A percentile compares a stretch with the other conserved stretches of the same genome.
Conservation (phyloP, 2,888 invertebrate species). For the Exocentrus adspersus region DNA sequence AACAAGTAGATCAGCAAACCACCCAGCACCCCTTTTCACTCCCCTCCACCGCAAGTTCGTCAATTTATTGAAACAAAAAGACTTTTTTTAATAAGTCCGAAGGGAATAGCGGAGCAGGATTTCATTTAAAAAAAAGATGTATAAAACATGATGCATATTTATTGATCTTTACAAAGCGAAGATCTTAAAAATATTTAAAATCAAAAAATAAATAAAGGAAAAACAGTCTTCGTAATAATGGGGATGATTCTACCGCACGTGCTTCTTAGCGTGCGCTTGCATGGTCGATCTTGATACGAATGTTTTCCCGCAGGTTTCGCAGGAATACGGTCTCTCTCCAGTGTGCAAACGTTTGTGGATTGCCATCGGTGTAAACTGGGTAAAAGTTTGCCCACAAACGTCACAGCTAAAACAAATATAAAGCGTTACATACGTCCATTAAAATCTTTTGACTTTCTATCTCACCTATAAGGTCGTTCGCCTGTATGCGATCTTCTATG, state of each 20-base stretch:
- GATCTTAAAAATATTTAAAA: conserved; percentile 12
- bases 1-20: too few relatives aligned
- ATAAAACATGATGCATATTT: conserved; percentile 9
- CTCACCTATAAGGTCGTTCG: conserved; percentile 67
- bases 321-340: conserved; percentile 70
- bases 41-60: too few relatives aligned
- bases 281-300: conserved; percentile 70
- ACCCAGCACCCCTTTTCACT: too few relatives aligned
- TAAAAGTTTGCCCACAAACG: conserved; percentile 71
- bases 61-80: too few relatives aligned
- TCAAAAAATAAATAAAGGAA: conserved; percentile 13
- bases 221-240: conserved; percentile 15
- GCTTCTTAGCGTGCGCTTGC: conserved; percentile 70
- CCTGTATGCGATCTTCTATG: conserved; percentile 70
- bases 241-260: conserved; percentile 45
- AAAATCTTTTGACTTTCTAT: too few relatives aligned
- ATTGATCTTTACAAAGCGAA: conserved; percentile 12
- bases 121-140: not conserved
- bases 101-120: too few relatives aligned
- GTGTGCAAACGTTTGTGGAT: conserved; percentile 72
- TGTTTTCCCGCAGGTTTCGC: conserved; percentile 68
- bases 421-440: too few relatives aligned
- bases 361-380: conserved; percentile 73
- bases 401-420: conserved; percentile 63
- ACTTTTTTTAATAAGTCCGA: too few relatives aligned